Conservation (phyloP, 2,888 invertebrate species). For the Cancer borealis region DNA sequence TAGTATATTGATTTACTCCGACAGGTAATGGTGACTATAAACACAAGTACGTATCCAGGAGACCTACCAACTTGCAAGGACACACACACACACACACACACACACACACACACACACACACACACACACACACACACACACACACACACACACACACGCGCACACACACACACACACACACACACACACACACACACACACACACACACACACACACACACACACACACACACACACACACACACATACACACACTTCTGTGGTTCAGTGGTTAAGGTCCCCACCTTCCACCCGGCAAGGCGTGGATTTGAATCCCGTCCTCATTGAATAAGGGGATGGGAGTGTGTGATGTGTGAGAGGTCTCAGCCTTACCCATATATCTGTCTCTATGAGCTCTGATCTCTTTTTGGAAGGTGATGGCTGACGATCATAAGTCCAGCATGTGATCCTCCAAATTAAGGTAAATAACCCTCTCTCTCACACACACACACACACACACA, state of each 20-base stretch:
- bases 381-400: no score
- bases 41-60: conserved; percentile 1
- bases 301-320: no score
- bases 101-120: neutral
- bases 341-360: no score
- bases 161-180: conserved; percentile 20
- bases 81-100: conserved; percentile 12
- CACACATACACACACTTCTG: neutral
- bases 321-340: no score
- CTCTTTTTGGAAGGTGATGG: no score
- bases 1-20: neutral
- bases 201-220: conserved; percentile 20
- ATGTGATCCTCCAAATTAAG: no score
- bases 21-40: conserved; percentile 3
- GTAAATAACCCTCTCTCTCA: no score
- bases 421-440: no score
- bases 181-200: conserved; percentile 20
- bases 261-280: no score
- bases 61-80: neutral
- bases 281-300: no score
- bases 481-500: no score
- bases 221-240: conserved; percentile 20
- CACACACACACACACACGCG: neutral
- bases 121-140: conserved; percentile 2
- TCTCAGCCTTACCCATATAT: no score